phyloP scores from a whole-genome alignment of 1,140 invertebrate species.

The Pectinophora gossypiella region DNA sequence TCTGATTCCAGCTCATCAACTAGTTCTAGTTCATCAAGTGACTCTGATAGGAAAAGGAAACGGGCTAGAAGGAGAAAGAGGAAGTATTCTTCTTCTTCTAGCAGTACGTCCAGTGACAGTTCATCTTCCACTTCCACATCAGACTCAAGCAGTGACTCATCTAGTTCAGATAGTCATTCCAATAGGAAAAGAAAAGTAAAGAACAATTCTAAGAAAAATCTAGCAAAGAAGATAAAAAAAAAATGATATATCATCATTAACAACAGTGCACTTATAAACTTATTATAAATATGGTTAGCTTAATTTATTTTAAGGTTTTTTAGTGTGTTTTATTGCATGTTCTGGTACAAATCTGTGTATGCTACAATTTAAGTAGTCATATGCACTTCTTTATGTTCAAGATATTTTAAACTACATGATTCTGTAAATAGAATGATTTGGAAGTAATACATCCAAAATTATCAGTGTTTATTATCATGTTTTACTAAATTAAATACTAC shows the following conservation, averaged over 20 bases:
- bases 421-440: too few species aligned
- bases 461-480: too few species aligned
- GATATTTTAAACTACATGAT: too few species aligned
- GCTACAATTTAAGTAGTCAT: too few species aligned
- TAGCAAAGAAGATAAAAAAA: constrained; percentile 34
- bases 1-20: constrained; percentile 50
- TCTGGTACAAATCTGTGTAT: too few species aligned
- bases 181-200: constrained; percentile 40
- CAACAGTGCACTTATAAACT: too few species aligned
- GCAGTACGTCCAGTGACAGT: constrained; percentile 39
- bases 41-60: constrained; percentile 41
- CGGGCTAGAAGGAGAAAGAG: constrained; percentile 36
- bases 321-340: too few species aligned
- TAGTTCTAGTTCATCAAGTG: constrained; percentile 53
- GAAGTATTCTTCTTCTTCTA: constrained; percentile 46
- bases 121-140: constrained; percentile 15
- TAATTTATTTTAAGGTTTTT: too few species aligned
- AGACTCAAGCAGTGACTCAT: constrained; percentile 21
- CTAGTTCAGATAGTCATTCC: constrained; percentile 38
- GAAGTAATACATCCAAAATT: neutral
- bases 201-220: constrained; percentile 24
- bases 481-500: too few species aligned
- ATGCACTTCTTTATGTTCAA: too few species aligned
- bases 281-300: too few species aligned
- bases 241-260: too few species aligned